Conservation (phyloP, 2,888 invertebrate species). For the Paralinhomoeus sp. region DNA sequence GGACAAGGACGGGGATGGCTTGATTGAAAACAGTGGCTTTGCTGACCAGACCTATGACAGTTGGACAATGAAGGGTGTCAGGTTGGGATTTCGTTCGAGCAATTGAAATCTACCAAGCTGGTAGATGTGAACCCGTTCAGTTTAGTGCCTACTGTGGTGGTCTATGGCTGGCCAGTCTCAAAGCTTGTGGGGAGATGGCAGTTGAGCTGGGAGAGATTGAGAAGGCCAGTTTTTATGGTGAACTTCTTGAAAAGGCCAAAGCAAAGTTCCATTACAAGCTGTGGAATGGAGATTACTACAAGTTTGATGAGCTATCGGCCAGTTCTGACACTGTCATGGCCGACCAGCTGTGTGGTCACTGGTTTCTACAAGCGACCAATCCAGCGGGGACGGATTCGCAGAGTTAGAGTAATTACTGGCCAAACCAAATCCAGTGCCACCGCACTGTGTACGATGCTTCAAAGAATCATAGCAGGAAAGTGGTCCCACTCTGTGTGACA, state of each 20-base stretch:
- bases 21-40: constrained; percentile 58
- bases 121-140: constrained; percentile 3
- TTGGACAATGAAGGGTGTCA: constrained; percentile 73
- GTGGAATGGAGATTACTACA: constrained; percentile 36
- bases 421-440: too few relatives aligned
- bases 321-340: constrained; percentile 56
- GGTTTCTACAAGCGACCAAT: constrained; percentile 46
- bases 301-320: constrained; percentile 44
- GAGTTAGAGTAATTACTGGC: too few relatives aligned
- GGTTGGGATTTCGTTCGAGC: too few relatives aligned
- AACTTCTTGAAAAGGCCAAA: constrained; percentile 22
- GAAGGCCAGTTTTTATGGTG: constrained; percentile 15
- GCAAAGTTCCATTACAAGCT: constrained; percentile 25
- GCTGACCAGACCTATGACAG: constrained; percentile 80
- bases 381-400: too few relatives aligned
- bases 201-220: constrained; percentile 19
- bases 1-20: constrained; percentile 60
- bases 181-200: constrained; percentile 27
- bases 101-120: too few relatives aligned
- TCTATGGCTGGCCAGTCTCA: constrained; percentile 54
- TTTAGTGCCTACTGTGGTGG: constrained; percentile 73
- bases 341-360: constrained; percentile 75
- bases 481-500: too few relatives aligned
- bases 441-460: too few relatives aligned
- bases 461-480: too few relatives aligned